Percentiles rank a stretch among this genome's conserved stretches.
Conservation (phyloP, 1,140 invertebrate species). For the Dendroctonus ponderosae region DNA sequence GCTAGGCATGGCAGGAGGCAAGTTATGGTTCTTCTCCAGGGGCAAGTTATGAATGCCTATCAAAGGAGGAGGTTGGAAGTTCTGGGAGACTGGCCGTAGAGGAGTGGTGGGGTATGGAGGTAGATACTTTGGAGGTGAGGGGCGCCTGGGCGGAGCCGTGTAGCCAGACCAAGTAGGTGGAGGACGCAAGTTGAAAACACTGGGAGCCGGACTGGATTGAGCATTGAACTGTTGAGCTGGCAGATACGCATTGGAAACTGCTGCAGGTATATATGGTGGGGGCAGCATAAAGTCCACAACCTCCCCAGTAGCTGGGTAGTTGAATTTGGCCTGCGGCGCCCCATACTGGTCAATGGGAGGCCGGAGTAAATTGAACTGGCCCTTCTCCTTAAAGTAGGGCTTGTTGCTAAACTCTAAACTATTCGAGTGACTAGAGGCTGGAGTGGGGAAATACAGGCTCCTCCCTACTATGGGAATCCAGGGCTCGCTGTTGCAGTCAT, state of each 20-base stretch:
- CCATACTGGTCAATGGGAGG: conserved; percentile 41
- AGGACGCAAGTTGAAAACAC: not conserved
- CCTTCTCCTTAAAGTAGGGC: conserved; percentile 2
- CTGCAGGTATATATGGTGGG: conserved; percentile 33
- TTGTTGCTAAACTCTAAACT: conserved; percentile 7
- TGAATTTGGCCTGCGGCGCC: conserved; percentile 18
- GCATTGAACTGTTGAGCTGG: too few relatives aligned
- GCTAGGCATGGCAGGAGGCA: conserved; percentile 16
- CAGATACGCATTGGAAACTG: not conserved
- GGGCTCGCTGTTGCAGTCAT: conserved; percentile 67
- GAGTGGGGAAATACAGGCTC: conserved; percentile 35
- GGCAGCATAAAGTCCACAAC: conserved; percentile 32
- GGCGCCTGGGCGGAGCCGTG: conserved; percentile 13
- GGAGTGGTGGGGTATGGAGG: conserved; percentile 17
- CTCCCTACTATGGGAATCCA: conserved; percentile 69
- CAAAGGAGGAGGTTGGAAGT: conserved; percentile 24
- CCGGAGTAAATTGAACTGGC: conserved; percentile 1
- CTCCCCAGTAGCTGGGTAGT: conserved; percentile 13
- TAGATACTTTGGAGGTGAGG: not conserved
- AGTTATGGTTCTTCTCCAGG: conserved; percentile 18
- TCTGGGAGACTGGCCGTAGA: conserved; percentile 23
- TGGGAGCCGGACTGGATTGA: not conserved
- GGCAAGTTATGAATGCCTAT: conserved; percentile 8
- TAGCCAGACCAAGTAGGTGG: not conserved
- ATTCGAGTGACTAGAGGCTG: conserved; percentile 27